Base-by-base conservation (phyloP, 2,113 vertebrate genomes). In the Misgurnus anguillicaudatus region DNA sequence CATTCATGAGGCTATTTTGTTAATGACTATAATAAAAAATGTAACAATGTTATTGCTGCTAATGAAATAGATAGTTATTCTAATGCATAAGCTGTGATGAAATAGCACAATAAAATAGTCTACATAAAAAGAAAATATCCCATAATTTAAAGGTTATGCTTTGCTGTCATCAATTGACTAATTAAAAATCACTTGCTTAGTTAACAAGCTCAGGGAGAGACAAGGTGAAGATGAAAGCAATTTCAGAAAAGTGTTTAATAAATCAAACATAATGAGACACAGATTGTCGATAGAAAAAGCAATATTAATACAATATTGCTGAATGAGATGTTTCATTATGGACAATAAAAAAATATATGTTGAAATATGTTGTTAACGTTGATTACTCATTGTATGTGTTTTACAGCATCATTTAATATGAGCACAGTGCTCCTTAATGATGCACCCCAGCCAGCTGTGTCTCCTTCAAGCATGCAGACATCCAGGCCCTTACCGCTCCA, bases 361-460 rank as follows among this genome's bases (percentile, higher is more conserved):
- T 36, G 6, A 16, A 3, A 19, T 55, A 57, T n/a, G 9, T n/a
- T 8, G 17, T 17, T 51, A 64, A 77, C 10, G 53, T 3, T 55
- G 17, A 0, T 7, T 41, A 42, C 16, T 21, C 60, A 31, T 31
- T 31, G 24, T n/a, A n/a, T 14, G 16, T 48, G 24, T 77, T 87
- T 63, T 72, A 92, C 91, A 58, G 87, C 77, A 76, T 81, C 51
- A 81, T 89, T 70, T 65, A 87, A 42, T 82, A 96, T 96, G 95
- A 94, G 90, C 53, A 89, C 90, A 78, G 85, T 92, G 17, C 83
- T 91, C 75, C 87, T 91, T 48, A 93, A 91, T 0, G 92, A 90
- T 78, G 88, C 89, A 63, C 89, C 88, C 0, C 80, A 86, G 82
- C 91, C 90, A 38, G 87, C 86, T 0, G 64, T 86, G 85, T 94